Conservation (phyloP, 2,888 invertebrate genomes). For the Apamea anceps region DNA sequence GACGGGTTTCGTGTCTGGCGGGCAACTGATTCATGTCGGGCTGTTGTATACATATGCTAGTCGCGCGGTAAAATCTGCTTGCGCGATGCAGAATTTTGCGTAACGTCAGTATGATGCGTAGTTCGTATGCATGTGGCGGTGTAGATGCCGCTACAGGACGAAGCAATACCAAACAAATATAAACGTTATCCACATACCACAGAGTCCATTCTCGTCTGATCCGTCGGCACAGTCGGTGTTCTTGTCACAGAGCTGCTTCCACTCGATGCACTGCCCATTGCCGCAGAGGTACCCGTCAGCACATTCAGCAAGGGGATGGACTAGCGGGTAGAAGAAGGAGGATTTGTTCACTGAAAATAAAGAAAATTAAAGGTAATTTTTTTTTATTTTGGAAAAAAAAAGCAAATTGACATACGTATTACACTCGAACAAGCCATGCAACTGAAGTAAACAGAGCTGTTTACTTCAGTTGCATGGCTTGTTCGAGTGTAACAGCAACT, state of each 20-base stretch:
- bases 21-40: too few relatives aligned
- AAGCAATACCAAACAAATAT: neutral
- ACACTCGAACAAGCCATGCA: constrained; percentile 80
- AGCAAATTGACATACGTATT: too few relatives aligned
- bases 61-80: too few relatives aligned
- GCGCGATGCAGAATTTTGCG: neutral
- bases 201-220: constrained; percentile 92
- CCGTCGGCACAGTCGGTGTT: constrained; percentile 92
- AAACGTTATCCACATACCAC: constrained; percentile 81
- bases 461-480: too few relatives aligned
- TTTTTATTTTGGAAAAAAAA: too few relatives aligned
- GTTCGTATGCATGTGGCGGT: too few relatives aligned
- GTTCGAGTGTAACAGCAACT: too few relatives aligned
- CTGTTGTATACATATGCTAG: too few relatives aligned
- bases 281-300: constrained; percentile 76
- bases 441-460: neutral
- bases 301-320: constrained; percentile 70
- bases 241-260: constrained; percentile 91
- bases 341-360: constrained; percentile 76
- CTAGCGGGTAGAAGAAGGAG: constrained; percentile 66
- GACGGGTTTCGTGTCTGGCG: too few relatives aligned
- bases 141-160: neutral
- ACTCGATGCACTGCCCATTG: constrained; percentile 92
- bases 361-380: too few relatives aligned
- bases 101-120: neutral